Base-by-base conservation (phyloP, 2,888 invertebrate genomes). In the Sclerodermus sp. region DNA sequence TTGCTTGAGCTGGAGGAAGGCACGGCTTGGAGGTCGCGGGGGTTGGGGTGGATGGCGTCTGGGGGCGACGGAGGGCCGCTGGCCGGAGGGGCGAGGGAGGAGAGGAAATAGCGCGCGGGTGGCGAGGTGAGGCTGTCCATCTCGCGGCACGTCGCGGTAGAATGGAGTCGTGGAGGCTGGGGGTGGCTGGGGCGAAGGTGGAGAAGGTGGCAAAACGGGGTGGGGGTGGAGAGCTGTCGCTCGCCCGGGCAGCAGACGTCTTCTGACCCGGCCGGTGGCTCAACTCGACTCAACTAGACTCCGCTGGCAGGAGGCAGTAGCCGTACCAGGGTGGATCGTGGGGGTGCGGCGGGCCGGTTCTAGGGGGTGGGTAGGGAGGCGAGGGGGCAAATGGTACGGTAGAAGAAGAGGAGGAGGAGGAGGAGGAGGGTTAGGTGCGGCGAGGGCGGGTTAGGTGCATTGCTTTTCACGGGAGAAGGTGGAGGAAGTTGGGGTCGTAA, bases 261-360 rank as follows among this genome's bases (percentile, higher is more conserved):
- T 77, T 76, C 74, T 78, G 76, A 77, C 77, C 77, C 77, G 76
- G 77, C 76, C 73, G 70, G 79, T 79, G 77, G 76, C 81, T 81
- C 68, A 62, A 71, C 70, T 71, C 70, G 68, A 72, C 71, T 73
- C 74, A 68, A 73, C 68, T 66, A 66, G 64, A 68, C 64, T 68
- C 57, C 53, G 66, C 57, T 63, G 66, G 64, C 57, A 64, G 63
- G 63, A 64, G 66, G 58, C 62, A 62, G 60, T 58, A 56, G 60
- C 56, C 51, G 51, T 57, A 55, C 48, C 37, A 41, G 41, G 18
- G 49, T 15, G 47, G 52, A 45, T 29, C 32, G 52, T 49, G 41
- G 42, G 40, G 47, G 46, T n/a, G n/a, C 14, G 49, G 44, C 50
- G 53, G 58, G n/a, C n/a, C n/a, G 60, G 53, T 42, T 14, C 53